These are phyloP conservation scores for Arctia plantaginis DNA, from an alignment of 2,888 invertebrate genomes.

Conservation along the genomic window DNA sequence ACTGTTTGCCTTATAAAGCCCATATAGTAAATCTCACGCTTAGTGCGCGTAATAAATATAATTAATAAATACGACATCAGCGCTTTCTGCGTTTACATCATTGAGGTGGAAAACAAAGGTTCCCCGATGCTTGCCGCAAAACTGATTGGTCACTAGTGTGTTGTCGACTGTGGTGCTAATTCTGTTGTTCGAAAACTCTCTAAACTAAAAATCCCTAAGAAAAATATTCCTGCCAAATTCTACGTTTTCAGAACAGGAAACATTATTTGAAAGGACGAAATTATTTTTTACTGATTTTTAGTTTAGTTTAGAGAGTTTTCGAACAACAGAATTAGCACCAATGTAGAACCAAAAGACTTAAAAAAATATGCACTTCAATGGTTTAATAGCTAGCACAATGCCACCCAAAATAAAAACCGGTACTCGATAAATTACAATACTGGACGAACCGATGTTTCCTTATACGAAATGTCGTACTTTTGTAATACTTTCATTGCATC, in stretches of 20 bases:
- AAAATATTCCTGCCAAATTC: too few species aligned
- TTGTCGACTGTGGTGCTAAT: neutral
- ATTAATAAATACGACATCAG: neutral
- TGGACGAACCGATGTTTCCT: constrained; percentile 26
- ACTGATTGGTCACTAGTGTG: neutral
- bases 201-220: too few species aligned
- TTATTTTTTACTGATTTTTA: too few species aligned
- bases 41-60: neutral
- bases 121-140: neutral
- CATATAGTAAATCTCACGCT: neutral
- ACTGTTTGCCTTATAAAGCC: neutral
- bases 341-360: neutral
- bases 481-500: constrained; percentile 31
- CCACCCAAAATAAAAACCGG: constrained; percentile 7
- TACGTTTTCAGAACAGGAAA: too few species aligned
- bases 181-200: too few species aligned
- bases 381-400: neutral
- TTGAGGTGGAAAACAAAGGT: neutral
- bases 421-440: constrained; percentile 23
- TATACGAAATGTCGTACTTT: constrained; percentile 37
- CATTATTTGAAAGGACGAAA: too few species aligned
- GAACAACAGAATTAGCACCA: too few species aligned
- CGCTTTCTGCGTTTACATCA: neutral
- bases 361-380: neutral
- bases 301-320: too few species aligned